Percentiles rank a stretch among this genome's conserved stretches.
Conservation (phyloP, 2,888 invertebrate genomes). For the Caenorhabditis sp. region DNA sequence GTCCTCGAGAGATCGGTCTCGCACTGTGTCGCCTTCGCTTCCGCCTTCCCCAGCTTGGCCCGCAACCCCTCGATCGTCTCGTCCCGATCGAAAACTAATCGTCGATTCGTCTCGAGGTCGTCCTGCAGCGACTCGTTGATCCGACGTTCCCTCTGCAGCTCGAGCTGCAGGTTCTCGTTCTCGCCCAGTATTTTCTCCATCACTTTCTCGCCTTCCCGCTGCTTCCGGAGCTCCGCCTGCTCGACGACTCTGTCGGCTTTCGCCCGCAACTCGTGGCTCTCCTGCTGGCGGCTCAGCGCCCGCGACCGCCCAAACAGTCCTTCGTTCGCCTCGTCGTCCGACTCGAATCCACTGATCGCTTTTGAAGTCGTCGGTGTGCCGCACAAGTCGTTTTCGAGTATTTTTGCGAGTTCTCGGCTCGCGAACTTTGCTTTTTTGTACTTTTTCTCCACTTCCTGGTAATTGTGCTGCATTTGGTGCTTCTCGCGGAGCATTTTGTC, state of each 20-base stretch:
- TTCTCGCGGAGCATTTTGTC: conserved; percentile 45
- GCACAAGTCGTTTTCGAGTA: conserved; percentile 46
- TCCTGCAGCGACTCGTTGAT: conserved; percentile 35
- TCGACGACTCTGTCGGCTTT: conserved; percentile 25
- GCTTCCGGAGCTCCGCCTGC: conserved; percentile 18
- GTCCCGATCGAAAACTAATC: conserved; percentile 45
- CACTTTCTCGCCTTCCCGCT: conserved; percentile 12
- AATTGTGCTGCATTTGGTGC: conserved; percentile 19
- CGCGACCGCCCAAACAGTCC: conserved; percentile 31
- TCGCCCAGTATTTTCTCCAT: conserved; percentile 39
- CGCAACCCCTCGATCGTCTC: conserved; percentile 42
- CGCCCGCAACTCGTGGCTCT: conserved; percentile 12
- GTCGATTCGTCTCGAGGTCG: conserved; percentile 43
- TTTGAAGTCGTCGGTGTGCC: conserved; percentile 15
- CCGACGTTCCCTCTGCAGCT: conserved; percentile 42
- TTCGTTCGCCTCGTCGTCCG: conserved; percentile 37
- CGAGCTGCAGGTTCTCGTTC: conserved; percentile 41
- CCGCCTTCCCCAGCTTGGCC: conserved; percentile 38
- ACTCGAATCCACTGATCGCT: conserved; percentile 14
- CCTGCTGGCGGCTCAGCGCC: conserved; percentile 21
- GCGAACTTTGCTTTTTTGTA: conserved; percentile 56
- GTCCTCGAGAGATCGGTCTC: conserved; percentile 50
- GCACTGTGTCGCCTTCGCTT: conserved; percentile 38
- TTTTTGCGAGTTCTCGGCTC: conserved; percentile 44
- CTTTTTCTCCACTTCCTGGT: conserved; percentile 48